These are phyloP conservation scores for Gopherus flavomarginatus DNA, from an alignment of 2,113 vertebrate genomes.

Conservation along the genomic window DNA sequence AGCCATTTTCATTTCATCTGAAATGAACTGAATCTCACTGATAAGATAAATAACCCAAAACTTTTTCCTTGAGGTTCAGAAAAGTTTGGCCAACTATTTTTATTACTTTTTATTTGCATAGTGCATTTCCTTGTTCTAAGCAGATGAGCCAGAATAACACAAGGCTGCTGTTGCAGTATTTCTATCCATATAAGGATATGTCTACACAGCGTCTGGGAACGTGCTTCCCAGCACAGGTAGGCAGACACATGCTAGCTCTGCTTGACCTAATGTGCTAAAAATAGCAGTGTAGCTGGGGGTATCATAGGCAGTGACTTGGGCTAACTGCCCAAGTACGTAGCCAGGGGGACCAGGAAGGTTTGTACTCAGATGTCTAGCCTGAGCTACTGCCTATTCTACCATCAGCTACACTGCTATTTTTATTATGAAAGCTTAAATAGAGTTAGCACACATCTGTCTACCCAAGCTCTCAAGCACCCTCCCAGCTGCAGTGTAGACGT, in stretches of 20 bases:
- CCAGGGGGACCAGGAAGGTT: too few species aligned
- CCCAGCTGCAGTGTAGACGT: background rate
- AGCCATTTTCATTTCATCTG: background rate
- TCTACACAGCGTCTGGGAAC: too few species aligned
- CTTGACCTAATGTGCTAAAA: too few species aligned
- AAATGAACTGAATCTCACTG: background rate
- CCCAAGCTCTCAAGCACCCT: background rate
- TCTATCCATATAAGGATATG: background rate
- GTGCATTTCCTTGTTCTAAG: background rate
- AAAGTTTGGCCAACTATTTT: background rate
- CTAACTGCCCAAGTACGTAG: too few species aligned
- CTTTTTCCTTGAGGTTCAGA: background rate
- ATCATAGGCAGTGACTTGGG: too few species aligned
- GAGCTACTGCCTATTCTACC: too few species aligned
- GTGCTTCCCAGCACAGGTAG: too few species aligned
- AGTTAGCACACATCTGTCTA: background rate
- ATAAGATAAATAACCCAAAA: background rate
- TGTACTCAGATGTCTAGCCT: too few species aligned
- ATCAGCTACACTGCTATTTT: too few species aligned
- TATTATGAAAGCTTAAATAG: too few species aligned
- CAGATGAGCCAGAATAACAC: background rate
- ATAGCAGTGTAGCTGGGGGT: too few species aligned
- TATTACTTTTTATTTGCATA: conserved; percentile 1
- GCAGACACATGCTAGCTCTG: too few species aligned
- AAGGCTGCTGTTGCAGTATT: background rate